Conservation (phyloP, 2,888 invertebrate species). For the Dendrolimus houi region DNA sequence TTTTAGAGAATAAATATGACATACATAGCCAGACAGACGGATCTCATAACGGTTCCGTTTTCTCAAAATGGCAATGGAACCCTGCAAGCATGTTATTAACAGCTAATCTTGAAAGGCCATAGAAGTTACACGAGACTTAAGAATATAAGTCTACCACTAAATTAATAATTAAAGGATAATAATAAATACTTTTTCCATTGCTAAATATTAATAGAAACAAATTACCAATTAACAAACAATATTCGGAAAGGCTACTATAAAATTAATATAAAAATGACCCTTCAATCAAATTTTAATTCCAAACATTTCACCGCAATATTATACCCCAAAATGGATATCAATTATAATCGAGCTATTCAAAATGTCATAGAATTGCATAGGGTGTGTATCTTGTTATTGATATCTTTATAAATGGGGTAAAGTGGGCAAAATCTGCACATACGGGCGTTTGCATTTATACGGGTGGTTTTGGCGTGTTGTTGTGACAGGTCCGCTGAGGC, state of each 20-base stretch:
- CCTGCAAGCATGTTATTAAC: too few species aligned
- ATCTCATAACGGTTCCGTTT: too few species aligned
- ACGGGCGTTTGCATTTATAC: constrained; percentile 63
- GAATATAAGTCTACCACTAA: too few species aligned
- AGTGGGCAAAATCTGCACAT: constrained; percentile 58
- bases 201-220: constrained; percentile 1
- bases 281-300: constrained; percentile 17
- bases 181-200: not conserved
- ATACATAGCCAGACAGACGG: too few species aligned
- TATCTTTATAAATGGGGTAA: constrained; percentile 69
- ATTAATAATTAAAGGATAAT: too few species aligned
- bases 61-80: too few species aligned
- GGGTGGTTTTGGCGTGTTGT: constrained; percentile 49
- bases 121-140: too few species aligned
- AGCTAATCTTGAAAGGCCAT: too few species aligned
- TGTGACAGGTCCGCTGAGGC: constrained; percentile 51
- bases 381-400: constrained; percentile 65
- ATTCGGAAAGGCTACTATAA: not conserved
- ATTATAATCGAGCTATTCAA: constrained; percentile 54
- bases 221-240: not conserved
- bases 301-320: constrained; percentile 28
- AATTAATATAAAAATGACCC: constrained; percentile 6
- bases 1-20: too few species aligned
- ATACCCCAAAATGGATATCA: constrained; percentile 62
- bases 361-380: constrained; percentile 40